Base-by-base conservation (phyloP, 2,797 vertebrate species). In the Enteromius viviparus region DNA sequence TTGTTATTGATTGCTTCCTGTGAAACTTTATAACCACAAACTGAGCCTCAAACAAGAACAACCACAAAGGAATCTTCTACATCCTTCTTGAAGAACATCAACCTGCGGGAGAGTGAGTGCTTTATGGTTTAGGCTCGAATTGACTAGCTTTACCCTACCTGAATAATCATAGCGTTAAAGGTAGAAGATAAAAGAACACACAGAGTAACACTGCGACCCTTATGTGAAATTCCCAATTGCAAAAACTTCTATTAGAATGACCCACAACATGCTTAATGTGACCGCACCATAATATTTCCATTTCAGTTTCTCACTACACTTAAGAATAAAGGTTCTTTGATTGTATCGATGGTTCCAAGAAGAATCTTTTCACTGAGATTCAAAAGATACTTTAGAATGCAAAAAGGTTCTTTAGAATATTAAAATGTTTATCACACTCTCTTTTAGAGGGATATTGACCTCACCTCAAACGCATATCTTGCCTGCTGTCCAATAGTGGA, bases 381-480 rank as follows among this genome's bases (percentile, higher is more conserved):
- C 53, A 58, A 11, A 58, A 58, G 55, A 12, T 26, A 14, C 58
- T 62, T 62, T 4, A 29, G 4, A 29, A 62, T 62, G 26, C 5
- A 62, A 62, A 26, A 58, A 26, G 6, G 3, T 29, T 29, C 2
- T 62, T 64, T 32, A 8, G 2, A 64, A 32, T 64, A 32, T 32
- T 64, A 3, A 29, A 32, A 64, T 64, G 23, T 26, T 62, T 12
- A 62, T 62, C 58, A 29, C 58, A 29, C 8, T 29, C 26, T 29
- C 60, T 62, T 62, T 29, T 29, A 45, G 8, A 26, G 7, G 7
- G 29, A 49, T 51, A 23, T 17, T 47, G 19, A 62, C 29, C 64
- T 17, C 87, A 95, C 95, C 95, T 95, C 65, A 95, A 94, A 64
- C 87, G 92, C 78, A 95, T 90, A 82, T 95, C 95, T 83, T 94